These are phyloP conservation scores for Cynopterus brachyotis DNA, from an alignment of 2,113 vertebrate genomes.

Conservation along the genomic window DNA sequence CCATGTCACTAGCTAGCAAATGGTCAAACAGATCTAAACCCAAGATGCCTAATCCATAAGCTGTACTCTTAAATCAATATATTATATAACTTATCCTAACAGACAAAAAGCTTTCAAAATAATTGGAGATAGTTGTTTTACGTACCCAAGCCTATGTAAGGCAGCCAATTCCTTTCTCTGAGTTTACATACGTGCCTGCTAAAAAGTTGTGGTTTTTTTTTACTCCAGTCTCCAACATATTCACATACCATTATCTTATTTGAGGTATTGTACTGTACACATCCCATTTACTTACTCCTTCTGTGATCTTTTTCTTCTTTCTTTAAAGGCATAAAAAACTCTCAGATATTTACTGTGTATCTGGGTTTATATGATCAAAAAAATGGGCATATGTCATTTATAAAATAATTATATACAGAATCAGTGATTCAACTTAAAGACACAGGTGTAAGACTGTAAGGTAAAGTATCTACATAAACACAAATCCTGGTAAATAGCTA, in stretches of 20 bases:
- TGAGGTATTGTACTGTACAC: background rate
- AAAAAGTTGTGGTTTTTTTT: background rate
- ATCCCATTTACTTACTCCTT: background rate
- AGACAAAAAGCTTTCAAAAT: constrained; percentile 2
- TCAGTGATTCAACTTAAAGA: background rate
- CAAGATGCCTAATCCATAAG: background rate
- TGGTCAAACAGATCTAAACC: background rate
- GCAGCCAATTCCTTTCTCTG: background rate
- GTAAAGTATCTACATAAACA: background rate
- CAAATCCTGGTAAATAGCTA: background rate
- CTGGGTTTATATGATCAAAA: background rate
- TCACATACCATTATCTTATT: background rate
- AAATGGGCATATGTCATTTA: background rate
- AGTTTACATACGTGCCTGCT: background rate
- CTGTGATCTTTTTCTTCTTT: background rate
- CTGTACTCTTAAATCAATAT: background rate
- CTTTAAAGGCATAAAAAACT: constrained; percentile 31
- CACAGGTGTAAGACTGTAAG: background rate
- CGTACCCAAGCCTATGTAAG: background rate
- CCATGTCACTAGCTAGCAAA: background rate
- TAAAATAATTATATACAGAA: background rate
- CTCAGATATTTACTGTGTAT: background rate
- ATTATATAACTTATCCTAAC: background rate
- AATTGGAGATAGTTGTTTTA: background rate
- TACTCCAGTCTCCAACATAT: background rate